Base-by-base conservation (phyloP, 2,888 invertebrate genomes). In the Empis stercorea region DNA sequence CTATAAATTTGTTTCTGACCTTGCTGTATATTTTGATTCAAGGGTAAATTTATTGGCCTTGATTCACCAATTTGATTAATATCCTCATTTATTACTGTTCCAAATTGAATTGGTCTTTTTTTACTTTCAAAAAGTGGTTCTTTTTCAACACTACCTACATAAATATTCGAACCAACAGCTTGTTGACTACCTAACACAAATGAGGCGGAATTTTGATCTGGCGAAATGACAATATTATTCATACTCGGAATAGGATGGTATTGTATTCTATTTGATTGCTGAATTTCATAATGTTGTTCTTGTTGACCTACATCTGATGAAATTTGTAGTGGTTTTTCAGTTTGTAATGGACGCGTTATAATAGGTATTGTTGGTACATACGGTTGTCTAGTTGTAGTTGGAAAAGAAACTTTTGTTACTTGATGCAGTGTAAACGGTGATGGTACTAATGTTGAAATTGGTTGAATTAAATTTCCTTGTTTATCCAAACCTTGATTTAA, bases 151-250 rank as follows among this genome's bases (percentile, higher is more conserved):
- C 68, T 69, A 1, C 73, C 76, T 11, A 70, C 60, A 15, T 68
- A 70, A 20, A 68, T 65, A 41, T 69, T 70, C 4, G 57, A 51
- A n/a, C 66, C 64, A 1, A 79, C 76, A 48, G 74, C 75, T 56
- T 80, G 79, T 48, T 77, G 75, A 55, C 79, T 76, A 5, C 79
- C 79, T 2, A 80, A 67, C 1, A 80, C 77, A 57, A 80, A 80
- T 0, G 78, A 75, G 1, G 79, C 78, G 1, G 76, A 78, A 48
- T 79, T 75, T 58, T 80, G 79, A 45, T 76, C 76, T 1, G 76
- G 78, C 0, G 78, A 75, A 41, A 80, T 77, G 30, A 76, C 74
- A 27, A 80, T 74, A 50, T 77, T 80, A 53, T 76, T 80, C n/a
- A 76, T 75, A 54, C 76, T 76, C 1, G 61, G 63, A 6, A 57